These are phyloP conservation scores for Salvator merianae DNA, from an alignment of 2,113 vertebrate species.

Conservation along the genomic window DNA sequence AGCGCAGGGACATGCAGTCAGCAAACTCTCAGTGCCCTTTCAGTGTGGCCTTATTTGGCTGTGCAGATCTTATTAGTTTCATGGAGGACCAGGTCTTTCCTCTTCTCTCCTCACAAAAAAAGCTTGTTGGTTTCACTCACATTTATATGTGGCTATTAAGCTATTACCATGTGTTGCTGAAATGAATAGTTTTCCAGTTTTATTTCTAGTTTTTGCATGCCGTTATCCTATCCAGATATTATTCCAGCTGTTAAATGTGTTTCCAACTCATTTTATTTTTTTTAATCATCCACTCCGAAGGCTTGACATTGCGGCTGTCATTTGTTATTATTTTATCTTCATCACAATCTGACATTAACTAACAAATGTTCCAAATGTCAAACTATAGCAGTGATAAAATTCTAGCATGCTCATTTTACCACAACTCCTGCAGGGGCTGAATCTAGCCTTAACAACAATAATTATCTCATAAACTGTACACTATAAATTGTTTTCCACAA, in stretches of 20 bases:
- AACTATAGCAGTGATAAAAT: neutral
- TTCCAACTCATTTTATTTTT: neutral
- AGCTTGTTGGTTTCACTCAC: constrained; percentile 7
- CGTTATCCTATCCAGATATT: neutral
- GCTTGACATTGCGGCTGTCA: neutral
- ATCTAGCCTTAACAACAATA: neutral
- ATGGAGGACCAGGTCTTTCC: neutral
- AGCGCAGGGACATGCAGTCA: no score
- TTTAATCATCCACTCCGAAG: constrained; percentile 30
- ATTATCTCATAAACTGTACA: neutral
- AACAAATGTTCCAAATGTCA: neutral
- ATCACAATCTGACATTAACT: neutral
- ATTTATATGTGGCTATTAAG: constrained; percentile 37
- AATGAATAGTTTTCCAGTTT: neutral
- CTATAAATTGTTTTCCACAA: neutral
- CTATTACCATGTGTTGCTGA: constrained; percentile 16
- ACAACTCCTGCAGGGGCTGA: neutral
- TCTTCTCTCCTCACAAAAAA: neutral
- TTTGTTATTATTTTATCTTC: constrained; percentile 41
- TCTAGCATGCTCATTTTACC: neutral
- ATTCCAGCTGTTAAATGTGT: constrained; percentile 35
- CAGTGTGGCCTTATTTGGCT: no score
- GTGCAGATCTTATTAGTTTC: neutral
- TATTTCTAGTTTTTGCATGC: constrained; percentile 4
- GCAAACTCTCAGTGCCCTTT: no score